Evolutionary conservation across 1,140 invertebrate genomes (phyloP).

Genomic region (Bombus breviceps): DNA sequence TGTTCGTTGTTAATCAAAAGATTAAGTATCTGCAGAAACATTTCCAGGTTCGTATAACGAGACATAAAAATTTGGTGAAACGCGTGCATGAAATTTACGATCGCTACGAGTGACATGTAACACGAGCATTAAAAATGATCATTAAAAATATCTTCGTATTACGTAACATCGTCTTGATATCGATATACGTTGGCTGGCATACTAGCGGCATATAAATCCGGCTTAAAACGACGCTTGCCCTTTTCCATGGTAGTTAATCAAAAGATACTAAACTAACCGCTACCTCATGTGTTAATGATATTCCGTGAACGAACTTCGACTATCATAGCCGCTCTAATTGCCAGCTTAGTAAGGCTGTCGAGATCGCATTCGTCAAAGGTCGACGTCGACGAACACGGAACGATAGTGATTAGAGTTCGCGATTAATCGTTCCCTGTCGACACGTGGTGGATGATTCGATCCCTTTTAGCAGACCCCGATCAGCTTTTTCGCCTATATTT

Average conservation of each 20-base stretch:
- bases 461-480: neutral
- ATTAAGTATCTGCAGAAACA: neutral
- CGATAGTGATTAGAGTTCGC: neutral
- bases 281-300: slow-evolving; percentile 11
- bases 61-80: neutral
- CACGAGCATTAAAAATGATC: neutral
- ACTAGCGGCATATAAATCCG: neutral
- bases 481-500: neutral
- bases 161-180: neutral
- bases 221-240: neutral
- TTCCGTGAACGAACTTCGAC: neutral
- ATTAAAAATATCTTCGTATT: neutral
- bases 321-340: slow-evolving; percentile 20
- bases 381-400: neutral
- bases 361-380: slow-evolving; percentile 14
- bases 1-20: no score
- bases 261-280: slow-evolving; percentile 1
- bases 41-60: neutral
- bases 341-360: neutral
- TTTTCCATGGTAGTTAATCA: slow-evolving; percentile 29
- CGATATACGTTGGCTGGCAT: neutral
- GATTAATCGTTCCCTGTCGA: neutral
- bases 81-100: neutral
- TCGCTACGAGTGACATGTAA: neutral
- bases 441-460: neutral